Evolutionary conservation across 2,888 invertebrate species (phyloP), one percentile per base, ranked within the genome.

Genomic region (Zootermopsis nevadensis): DNA sequence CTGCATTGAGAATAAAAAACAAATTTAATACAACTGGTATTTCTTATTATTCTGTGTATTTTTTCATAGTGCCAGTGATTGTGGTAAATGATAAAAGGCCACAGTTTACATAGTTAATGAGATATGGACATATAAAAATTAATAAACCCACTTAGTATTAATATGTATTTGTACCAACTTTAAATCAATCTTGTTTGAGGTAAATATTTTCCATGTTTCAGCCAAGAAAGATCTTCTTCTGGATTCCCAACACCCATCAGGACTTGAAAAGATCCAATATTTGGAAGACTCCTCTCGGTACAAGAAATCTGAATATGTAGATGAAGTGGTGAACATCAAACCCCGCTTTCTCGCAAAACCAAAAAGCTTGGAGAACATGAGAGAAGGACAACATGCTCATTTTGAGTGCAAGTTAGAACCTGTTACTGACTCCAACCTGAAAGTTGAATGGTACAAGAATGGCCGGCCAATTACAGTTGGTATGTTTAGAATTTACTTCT

Each of bases 321-420:
- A 97, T 87, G 97, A 97, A 90, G 92, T 94, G 66, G 93, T 96
- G n/a, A 95, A 94, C 86, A 93, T 95, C 12, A 95, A 93, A 87
- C 98, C 98, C 1, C 93, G 93, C 85, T 98, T 98, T 89, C 91
- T 97, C 3, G 96, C 97, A 0, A 95, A 95, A 88, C 96, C 98
- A 10, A 97, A 98, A 89, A 96, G 94, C 86, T 92, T 96, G 86
- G 95, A 94, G 86, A 95, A 95, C 87, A 94, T 97, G 87, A 92
- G 93, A 81, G 98, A 99, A 91, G 95, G 97, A 72, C 94, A 96
- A 86, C 97, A 97, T 88, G 98, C 98, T 77, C 99, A 99, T 89
- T 98, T 99, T 89, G 99, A 99, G 91, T 98, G 98, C 89, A 97
- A 98, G 89, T 93, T 99, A 55, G 97, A 98, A 89, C 99, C 99